Conservation (phyloP, 2,113 vertebrate genomes). For the Crypturellus undulatus region DNA sequence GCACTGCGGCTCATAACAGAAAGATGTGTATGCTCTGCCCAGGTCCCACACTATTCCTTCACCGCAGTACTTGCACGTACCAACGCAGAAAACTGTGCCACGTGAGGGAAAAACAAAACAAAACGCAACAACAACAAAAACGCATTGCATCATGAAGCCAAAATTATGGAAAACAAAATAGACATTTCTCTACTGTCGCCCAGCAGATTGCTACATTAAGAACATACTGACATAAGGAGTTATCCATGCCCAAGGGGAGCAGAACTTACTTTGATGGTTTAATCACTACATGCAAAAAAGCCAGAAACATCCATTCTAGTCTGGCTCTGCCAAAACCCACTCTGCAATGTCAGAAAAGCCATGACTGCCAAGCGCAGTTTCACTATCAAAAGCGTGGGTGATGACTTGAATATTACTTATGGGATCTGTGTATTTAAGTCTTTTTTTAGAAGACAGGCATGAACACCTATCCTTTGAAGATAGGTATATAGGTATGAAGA, state of each 20-base stretch:
- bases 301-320: conserved; percentile 31
- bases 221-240: not conserved
- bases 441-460: not conserved
- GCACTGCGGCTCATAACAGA: not conserved
- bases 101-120: not conserved
- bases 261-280: not conserved
- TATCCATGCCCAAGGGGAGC: not conserved
- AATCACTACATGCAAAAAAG: conserved; percentile 3
- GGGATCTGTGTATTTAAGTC: not conserved
- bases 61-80: not conserved
- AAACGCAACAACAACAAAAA: not conserved
- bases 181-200: not conserved
- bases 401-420: not conserved
- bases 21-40: not conserved
- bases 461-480: not conserved
- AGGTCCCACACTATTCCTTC: not conserved
- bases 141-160: not conserved
- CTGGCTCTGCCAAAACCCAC: not conserved
- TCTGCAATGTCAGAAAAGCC: not conserved
- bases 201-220: not conserved
- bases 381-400: not conserved
- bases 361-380: not conserved
- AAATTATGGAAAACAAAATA: not conserved
- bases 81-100: not conserved
- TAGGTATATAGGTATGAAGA: not conserved